Evolutionary conservation across 1,140 invertebrate species (phyloP).

Genomic region (Pseudomyrmex pallidus): DNA sequence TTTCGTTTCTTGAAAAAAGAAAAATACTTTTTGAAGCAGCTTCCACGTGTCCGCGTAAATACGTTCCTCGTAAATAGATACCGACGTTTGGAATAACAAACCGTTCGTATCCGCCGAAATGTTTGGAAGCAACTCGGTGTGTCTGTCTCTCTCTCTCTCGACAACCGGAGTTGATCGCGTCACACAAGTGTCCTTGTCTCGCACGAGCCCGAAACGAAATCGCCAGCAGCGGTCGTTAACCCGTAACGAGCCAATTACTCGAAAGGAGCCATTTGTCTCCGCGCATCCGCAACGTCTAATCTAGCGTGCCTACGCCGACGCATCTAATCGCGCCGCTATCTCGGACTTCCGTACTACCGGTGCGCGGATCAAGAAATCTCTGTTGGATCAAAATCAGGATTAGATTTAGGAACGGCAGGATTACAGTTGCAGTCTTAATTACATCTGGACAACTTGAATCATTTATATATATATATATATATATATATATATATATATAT

Average conservation of each 20-base stretch:
- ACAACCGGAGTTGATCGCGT: slow-evolving; percentile 12
- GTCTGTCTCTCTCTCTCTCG: no score
- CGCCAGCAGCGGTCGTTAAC: background rate
- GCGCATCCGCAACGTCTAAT: background rate
- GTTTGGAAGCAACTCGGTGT: background rate
- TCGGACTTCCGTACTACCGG: background rate
- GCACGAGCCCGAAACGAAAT: slow-evolving; percentile 13
- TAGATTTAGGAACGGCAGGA: no score
- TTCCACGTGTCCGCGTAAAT: background rate
- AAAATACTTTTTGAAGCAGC: background rate
- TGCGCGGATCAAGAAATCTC: background rate
- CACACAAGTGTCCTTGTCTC: background rate
- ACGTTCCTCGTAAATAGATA: background rate
- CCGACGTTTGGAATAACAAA: slow-evolving; percentile 36
- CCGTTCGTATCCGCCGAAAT: background rate
- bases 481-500: no score
- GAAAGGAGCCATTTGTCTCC: slow-evolving; percentile 14
- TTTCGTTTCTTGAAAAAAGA: no score
- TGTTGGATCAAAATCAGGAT: background rate
- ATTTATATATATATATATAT: no score
- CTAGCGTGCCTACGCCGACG: background rate
- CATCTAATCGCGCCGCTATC: slow-evolving; percentile 17
- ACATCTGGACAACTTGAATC: background rate
- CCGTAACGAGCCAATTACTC: slow-evolving; percentile 20
- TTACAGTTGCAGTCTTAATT: background rate